phyloP scores from a whole-genome alignment of 1,140 invertebrate species.

The Gerris buenoi region DNA sequence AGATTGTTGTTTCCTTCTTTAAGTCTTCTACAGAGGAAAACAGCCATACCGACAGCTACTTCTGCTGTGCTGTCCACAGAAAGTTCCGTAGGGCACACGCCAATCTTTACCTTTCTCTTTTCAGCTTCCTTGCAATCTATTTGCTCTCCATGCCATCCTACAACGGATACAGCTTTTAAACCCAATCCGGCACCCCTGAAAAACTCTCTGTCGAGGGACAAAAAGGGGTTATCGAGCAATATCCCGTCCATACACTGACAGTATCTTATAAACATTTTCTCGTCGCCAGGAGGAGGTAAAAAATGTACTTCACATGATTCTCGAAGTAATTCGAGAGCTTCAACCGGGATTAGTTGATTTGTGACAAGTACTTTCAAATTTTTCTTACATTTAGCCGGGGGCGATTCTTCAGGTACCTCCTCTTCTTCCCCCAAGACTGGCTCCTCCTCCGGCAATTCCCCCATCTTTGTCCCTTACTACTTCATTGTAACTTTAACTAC shows the following conservation, averaged over 20 bases:
- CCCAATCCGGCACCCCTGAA: not conserved
- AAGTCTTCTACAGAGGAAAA: not conserved
- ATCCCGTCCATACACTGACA: not conserved
- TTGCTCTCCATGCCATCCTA: not conserved
- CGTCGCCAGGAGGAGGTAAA: conserved; percentile 29
- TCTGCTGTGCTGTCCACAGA: conserved; percentile 4
- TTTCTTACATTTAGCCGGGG: not conserved
- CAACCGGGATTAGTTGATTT: not conserved
- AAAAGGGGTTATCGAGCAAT: not conserved
- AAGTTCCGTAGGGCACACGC: not conserved
- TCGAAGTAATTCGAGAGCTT: not conserved
- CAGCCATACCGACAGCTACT: not conserved
- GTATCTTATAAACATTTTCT: conserved; percentile 19
- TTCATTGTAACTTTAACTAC: no score
- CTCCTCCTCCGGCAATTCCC: not conserved
- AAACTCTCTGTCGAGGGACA: not conserved
- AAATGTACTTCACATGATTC: conserved; percentile 31
- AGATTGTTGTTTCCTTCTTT: not conserved
- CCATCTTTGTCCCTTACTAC: no score
- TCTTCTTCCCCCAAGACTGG: not conserved
- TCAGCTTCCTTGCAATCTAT: not conserved
- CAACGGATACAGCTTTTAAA: not conserved
- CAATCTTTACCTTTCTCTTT: not conserved
- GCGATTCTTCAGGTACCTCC: not conserved
- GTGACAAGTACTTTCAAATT: not conserved